Percentiles rank a stretch among this genome's conserved stretches.
Evolutionary conservation across 2,888 invertebrate species (phyloP).

Genomic region (Erebia epiphron): DNA sequence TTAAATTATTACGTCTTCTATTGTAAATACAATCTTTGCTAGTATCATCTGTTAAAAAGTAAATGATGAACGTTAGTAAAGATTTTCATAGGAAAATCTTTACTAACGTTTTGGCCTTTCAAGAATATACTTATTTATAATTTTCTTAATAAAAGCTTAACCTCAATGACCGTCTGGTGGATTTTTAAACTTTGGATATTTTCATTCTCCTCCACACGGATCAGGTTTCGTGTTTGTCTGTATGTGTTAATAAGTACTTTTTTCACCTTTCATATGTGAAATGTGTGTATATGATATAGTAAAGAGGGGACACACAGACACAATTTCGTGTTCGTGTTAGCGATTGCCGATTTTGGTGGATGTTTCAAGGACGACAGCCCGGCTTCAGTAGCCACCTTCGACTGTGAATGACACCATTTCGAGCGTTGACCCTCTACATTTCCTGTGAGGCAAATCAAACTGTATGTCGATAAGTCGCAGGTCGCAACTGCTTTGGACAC

Average conservation of each 20-base stretch:
- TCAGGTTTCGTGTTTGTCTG: constrained; percentile 20
- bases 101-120: not conserved
- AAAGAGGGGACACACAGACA: constrained; percentile 34
- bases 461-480: constrained; percentile 59
- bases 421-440: constrained; percentile 74
- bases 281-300: constrained; percentile 35
- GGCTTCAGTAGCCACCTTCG: constrained; percentile 78
- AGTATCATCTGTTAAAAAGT: not conserved
- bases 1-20: not conserved
- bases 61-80: too few relatives aligned
- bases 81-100: not conserved
- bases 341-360: constrained; percentile 70
- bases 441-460: constrained; percentile 70
- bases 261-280: constrained; percentile 25
- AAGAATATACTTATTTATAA: too few relatives aligned
- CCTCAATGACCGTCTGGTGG: not conserved
- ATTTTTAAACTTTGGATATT: not conserved
- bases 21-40: not conserved
- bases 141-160: not conserved
- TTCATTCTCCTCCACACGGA: constrained; percentile 10
- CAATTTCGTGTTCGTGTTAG: constrained; percentile 52
- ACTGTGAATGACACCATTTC: constrained; percentile 77
- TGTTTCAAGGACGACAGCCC: constrained; percentile 76
- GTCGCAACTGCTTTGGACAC: constrained; percentile 58
- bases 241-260: constrained; percentile 30